Conservation (phyloP, 2,797 vertebrate species). For the Erethizon dorsatum region DNA sequence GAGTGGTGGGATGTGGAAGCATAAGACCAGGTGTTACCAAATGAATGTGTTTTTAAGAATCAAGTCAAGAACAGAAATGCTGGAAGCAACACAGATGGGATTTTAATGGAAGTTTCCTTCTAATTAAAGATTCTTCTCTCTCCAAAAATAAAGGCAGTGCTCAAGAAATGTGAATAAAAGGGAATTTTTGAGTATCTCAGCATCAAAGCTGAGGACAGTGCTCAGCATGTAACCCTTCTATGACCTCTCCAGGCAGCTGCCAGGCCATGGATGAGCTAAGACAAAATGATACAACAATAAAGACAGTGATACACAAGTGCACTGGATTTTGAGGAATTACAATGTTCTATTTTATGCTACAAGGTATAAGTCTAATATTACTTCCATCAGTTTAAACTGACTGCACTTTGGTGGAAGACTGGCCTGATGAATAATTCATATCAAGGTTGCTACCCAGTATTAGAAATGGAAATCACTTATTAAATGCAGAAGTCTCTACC, state of each 20-base stretch:
- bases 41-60: conserved; percentile 63
- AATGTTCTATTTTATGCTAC: not conserved
- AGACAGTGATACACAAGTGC: not conserved
- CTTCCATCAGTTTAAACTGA: not conserved
- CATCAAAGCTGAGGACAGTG: not conserved
- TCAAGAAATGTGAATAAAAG: conserved; percentile 1
- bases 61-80: conserved; percentile 59
- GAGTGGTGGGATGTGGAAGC: not conserved
- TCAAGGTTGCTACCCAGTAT: not conserved
- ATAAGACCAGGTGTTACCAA: conserved; percentile 3
- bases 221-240: not conserved
- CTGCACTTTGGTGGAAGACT: not conserved
- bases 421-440: conserved; percentile 45
- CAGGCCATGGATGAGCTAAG: not conserved
- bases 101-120: conserved; percentile 61
- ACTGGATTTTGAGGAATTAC: not conserved
- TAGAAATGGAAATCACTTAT: conserved; percentile 55
- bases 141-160: conserved; percentile 6
- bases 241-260: not conserved
- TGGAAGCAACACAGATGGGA: conserved; percentile 38
- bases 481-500: not conserved
- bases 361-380: not conserved
- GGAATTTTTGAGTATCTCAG: not conserved
- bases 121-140: conserved; percentile 44
- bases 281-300: not conserved